Percentiles rank a stretch among this genome's conserved stretches.
Evolutionary conservation across 2,888 invertebrate genomes (phyloP).

Genomic region (Caenorhabditis virilis): DNA sequence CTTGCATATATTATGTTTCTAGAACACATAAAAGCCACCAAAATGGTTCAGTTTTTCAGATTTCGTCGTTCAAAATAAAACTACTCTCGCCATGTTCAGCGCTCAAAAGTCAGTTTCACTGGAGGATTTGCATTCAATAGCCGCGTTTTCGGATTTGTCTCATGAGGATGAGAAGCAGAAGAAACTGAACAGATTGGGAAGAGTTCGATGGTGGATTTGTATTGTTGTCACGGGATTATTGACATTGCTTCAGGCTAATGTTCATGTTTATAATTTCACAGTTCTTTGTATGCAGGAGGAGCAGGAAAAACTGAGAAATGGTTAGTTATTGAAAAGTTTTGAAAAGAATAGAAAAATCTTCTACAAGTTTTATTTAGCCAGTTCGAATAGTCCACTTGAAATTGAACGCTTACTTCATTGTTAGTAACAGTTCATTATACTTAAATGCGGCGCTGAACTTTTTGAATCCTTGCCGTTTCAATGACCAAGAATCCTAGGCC

Average conservation of each 20-base stretch:
- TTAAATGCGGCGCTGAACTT: neutral
- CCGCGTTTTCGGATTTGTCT: no score
- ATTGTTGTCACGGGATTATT: slow-evolving; percentile 24
- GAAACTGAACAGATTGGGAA: no score
- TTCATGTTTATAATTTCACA: slow-evolving; percentile 41
- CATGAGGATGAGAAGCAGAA: no score
- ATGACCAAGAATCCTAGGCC: neutral
- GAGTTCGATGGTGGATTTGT: slow-evolving; percentile 32
- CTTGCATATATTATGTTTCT: no score
- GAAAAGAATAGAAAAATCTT: neutral
- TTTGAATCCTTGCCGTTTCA: neutral
- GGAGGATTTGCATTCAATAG: no score
- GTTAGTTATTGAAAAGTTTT: slow-evolving; percentile 8
- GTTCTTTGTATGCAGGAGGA: slow-evolving; percentile 43
- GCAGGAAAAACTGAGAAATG: slow-evolving; percentile 19
- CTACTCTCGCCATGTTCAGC: no score
- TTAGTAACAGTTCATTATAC: neutral
- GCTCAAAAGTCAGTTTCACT: no score
- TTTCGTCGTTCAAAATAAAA: no score
- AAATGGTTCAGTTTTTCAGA: no score
- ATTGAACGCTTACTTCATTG: neutral
- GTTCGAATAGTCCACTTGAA: neutral
- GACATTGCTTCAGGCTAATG: slow-evolving; percentile 34
- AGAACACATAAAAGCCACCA: no score
- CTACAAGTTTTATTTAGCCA: neutral